phyloP scores from a whole-genome alignment of 1,140 invertebrate genomes.

The Zaprionus gabonicus region DNA sequence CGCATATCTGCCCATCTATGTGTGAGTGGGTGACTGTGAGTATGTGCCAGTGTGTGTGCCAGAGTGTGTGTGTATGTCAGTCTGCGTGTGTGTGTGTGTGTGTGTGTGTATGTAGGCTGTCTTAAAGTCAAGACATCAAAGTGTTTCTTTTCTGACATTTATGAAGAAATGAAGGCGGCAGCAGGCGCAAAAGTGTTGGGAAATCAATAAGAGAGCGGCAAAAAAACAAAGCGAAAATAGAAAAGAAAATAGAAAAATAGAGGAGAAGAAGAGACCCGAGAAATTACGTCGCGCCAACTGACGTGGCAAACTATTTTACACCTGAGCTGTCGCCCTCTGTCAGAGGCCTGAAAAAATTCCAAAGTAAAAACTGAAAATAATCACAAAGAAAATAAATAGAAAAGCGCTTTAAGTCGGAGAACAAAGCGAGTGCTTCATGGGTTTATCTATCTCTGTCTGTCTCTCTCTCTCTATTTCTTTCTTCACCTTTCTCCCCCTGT shows the following conservation, averaged over 20 bases:
- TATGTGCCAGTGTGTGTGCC: not conserved
- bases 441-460: not conserved
- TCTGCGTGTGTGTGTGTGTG: constrained; percentile 19
- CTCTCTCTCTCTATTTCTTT: not conserved
- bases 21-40: too few relatives aligned
- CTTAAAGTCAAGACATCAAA: constrained; percentile 74
- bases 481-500: not conserved
- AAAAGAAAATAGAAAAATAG: constrained; percentile 12
- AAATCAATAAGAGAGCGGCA: constrained; percentile 62
- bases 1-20: constrained; percentile 19
- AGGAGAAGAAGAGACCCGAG: constrained; percentile 27
- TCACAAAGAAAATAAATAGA: constrained; percentile 62
- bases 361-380: not conserved
- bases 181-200: constrained; percentile 46
- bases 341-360: constrained; percentile 37
- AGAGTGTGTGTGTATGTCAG: constrained; percentile 15
- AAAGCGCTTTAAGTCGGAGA: constrained; percentile 63
- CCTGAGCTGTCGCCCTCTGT: constrained; percentile 74
- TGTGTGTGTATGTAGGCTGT: constrained; percentile 23
- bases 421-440: constrained; percentile 21
- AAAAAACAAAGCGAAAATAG: constrained; percentile 16
- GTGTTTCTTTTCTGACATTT: constrained; percentile 65
- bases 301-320: constrained; percentile 74
- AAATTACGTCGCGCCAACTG: constrained; percentile 43
- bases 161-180: constrained; percentile 42